Conservation (phyloP, 2,888 invertebrate genomes). For the Thecophora atra region DNA sequence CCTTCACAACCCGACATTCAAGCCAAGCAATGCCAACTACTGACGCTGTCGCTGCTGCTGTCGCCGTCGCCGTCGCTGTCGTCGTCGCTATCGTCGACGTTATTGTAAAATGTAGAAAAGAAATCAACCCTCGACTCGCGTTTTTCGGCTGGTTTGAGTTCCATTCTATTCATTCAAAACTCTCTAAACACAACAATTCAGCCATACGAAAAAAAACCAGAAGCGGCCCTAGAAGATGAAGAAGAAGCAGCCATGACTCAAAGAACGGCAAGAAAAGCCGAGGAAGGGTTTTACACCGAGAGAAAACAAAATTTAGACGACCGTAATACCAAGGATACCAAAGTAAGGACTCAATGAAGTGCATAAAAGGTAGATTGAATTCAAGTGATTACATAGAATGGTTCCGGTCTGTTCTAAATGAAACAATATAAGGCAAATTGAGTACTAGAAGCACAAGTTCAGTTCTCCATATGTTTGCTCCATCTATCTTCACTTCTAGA, state of each 20-base stretch:
- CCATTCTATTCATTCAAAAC: slow-evolving; percentile 60
- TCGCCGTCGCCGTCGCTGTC: slow-evolving; percentile 44
- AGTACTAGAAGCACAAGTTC: too few relatives aligned
- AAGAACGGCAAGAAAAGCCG: slow-evolving; percentile 37
- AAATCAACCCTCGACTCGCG: slow-evolving; percentile 60
- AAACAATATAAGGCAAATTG: too few relatives aligned
- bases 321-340: too few relatives aligned
- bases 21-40: slow-evolving; percentile 56
- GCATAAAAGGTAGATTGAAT: too few relatives aligned
- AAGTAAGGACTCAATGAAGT: too few relatives aligned
- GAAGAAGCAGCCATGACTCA: slow-evolving; percentile 15
- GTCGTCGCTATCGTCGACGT: slow-evolving; percentile 46
- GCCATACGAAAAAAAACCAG: slow-evolving; percentile 26
- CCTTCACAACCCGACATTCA: slow-evolving; percentile 48
- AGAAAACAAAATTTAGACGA: too few relatives aligned
- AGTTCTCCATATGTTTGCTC: too few relatives aligned
- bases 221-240: slow-evolving; percentile 24
- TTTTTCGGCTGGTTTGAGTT: slow-evolving; percentile 54
- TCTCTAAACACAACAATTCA: slow-evolving; percentile 55
- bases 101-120: slow-evolving; percentile 44
- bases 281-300: slow-evolving; percentile 41
- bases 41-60: slow-evolving; percentile 45
- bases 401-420: too few relatives aligned
- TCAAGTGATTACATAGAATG: too few relatives aligned
- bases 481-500: too few relatives aligned